Base-by-base conservation (phyloP, 2,888 invertebrate genomes). In the Eupithecia subfuscata region DNA sequence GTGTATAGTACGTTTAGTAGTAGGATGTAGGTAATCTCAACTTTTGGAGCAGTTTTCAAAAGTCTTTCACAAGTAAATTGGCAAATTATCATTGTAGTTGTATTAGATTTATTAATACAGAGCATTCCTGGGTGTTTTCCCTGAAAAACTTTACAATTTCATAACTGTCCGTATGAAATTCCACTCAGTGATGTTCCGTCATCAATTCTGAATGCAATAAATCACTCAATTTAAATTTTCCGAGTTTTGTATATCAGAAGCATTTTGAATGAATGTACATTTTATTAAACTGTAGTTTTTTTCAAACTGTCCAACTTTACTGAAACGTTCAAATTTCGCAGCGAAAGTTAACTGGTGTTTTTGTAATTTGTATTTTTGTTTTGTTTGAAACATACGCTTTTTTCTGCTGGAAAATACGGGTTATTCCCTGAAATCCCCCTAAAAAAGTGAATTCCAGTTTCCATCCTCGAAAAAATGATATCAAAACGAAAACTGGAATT, bases 81-180 rank as follows among this genome's bases (percentile, higher is more conserved):
- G 14, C 4, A 12, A 3, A 43, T 0, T 43, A 14, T 14, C 14
- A 45, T 14, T 2, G 4, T 45, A 45, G 14, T 45, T 45, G 45
- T 16, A 45, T 5, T 16, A 14, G 0, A 9, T 22, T 56, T 16
- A 60, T 22, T 14, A 22, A 56, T 22, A 22, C n/a, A 0, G n/a
- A 60, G 6, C 25, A 56, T 56, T 56, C 11, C 11, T 60, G 12
- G 12, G n/a, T 22, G 52, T 56, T 60, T 60, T 60, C 25, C 12
- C 11, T 56, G 4, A 60, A 25, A 60, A 60, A 60, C 25, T 60
- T 60, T 60, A 6, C 60, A 25, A 25, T 25, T 56, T 56, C 11
- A 56, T 56, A 56, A 56, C 56, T 56, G 12, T 60, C 60, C 60
- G 60, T 25, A 60, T 60, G 14, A 25, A 60, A 60, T 60, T 60